These are phyloP conservation scores for Leucoma salicis DNA, from an alignment of 2,888 invertebrate genomes.

Conservation along the genomic window DNA sequence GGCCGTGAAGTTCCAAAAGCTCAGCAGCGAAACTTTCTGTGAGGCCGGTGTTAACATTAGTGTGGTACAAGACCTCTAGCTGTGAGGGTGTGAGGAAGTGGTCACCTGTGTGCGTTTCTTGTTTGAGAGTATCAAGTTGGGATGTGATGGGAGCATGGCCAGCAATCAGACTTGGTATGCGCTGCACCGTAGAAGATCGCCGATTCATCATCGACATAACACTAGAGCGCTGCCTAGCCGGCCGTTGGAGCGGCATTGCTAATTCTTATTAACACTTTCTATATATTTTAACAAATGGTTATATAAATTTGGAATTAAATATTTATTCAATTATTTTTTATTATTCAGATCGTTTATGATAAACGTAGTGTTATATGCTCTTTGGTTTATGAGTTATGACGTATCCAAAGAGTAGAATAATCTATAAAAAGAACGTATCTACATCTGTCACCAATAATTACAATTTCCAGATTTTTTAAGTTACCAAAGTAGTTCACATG, in stretches of 20 bases:
- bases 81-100: conserved; percentile 70
- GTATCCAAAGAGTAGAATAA: no score
- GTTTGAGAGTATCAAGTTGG: conserved; percentile 56
- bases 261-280: no score
- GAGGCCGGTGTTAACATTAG: conserved; percentile 76
- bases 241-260: neutral
- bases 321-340: no score
- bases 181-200: conserved; percentile 9
- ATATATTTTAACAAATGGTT: no score
- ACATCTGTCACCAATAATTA: no score
- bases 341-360: no score
- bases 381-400: no score
- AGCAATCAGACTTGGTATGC: conserved; percentile 35
- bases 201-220: conserved; percentile 23
- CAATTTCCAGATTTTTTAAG: no score
- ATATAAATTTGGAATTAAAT: no score
- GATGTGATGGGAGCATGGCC: conserved; percentile 34
- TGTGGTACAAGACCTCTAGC: conserved; percentile 67
- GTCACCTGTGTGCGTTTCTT: conserved; percentile 66
- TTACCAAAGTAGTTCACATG: no score
- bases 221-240: conserved; percentile 16
- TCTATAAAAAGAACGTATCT: no score
- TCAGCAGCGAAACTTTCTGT: conserved; percentile 76
- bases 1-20: conserved; percentile 79
- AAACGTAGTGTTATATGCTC: no score